Evolutionary conservation across 2,888 invertebrate species (phyloP), one percentile per base, ranked within the genome.

Genomic region (Axea sp.): DNA sequence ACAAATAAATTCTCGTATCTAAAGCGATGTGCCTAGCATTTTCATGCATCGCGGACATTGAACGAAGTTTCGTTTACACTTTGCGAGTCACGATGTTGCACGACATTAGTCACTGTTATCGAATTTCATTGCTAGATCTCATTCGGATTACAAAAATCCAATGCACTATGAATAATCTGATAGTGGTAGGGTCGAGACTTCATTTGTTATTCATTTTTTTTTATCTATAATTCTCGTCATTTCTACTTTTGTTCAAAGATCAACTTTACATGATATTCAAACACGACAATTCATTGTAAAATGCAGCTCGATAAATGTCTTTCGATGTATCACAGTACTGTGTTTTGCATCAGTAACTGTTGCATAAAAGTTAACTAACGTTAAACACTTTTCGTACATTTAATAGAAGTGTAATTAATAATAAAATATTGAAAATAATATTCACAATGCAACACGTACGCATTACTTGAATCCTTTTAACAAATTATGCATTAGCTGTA

Each of bases 81-180:
- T 60, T 45, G 35, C 69, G 35, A 60, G 60, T 60, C 69, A 60
- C 69, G 53, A 15, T 33, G 55, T 6, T 9, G 69, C 69, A 62
- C 62, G 55, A 62, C 62, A 71, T 69, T 47, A 51, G 60, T 69
- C 69, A 69, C 53, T 9, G 60, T 68, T 67, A 67, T 59, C 68
- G 68, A 59, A 57, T 43, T 68, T 51, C 51, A 47, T 51, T 39
- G 51, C 59, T 19, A 69, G 69, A 69, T 69, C 53, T 53, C 60
- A 43, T 49, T 51, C 59, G 17, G 68, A 68, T 68, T 68, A 43
- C 49, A 59, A 59, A 59, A 59, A 59, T 68, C 68, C 51, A 68
- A 68, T 59, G 68, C 67, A 39, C 57, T 26, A 31, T 24, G 49
- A 57, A 47, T 26, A 39, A 67, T 57, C 67, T 57, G 67, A 67